Evolutionary conservation across 2,113 vertebrate genomes (phyloP), one percentile per base, ranked within the genome.

Genomic region (Motacilla tschutschensis): DNA sequence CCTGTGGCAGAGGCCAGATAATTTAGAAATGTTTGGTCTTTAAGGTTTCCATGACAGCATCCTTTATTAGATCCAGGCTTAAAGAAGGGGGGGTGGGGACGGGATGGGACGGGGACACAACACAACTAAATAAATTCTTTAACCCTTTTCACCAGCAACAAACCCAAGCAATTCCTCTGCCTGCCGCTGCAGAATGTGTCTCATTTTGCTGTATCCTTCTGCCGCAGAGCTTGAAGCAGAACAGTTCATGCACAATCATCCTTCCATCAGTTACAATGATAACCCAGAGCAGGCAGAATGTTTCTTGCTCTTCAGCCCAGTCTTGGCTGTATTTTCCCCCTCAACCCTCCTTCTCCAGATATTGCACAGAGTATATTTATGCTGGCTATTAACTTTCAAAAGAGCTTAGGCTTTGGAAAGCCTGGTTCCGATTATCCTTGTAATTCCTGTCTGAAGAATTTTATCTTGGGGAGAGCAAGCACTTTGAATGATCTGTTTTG

Each of bases 1-100:
- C 92, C 84, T 93, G 65, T 83, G 82, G 88, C 84, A 93, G 88
- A 85, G 93, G 90, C 88, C 93, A 92, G 85, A 66, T 50, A 76
- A 87, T 87, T 88, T 53, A 74, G 60, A 59, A 4, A 41, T 82
- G 79, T 91, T 94, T 91, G 87, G 90, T 87, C 84, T 91, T 91
- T 46, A 77, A 64, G 0, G 46, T 94, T 95, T 90, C 90, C 92
- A 93, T 94, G 93, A 95, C 87, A 90, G 76, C 79, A 67, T 38
- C 72, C 70, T 85, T 94, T 92, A 93, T 93, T 92, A 80, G 87
- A 64, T 88, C 72, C 87, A 90, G 81, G 60, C 46, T 85, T 65
- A 65, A 79, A 48, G n/a, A n/a, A 31, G 17, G 2, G 4, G 19
- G 10, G 16, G 14, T n/a, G 16, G 48, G 26, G 33, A 33, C 33